Evolutionary conservation across 2,113 vertebrate genomes (phyloP).

Genomic region (Hippocampus barbouri): DNA sequence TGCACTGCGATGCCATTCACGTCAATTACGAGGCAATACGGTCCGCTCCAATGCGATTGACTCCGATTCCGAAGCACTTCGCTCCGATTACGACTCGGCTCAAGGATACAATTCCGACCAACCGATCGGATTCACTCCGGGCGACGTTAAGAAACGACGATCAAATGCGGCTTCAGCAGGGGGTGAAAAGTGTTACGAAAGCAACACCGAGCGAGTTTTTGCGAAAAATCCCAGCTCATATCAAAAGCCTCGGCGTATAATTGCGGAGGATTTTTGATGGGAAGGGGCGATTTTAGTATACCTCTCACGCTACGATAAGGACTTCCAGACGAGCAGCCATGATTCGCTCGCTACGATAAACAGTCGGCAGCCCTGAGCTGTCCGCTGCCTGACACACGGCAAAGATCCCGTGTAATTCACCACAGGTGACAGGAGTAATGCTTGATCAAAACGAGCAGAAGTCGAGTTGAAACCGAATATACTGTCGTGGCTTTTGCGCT

Average conservation of each 20-base stretch:
- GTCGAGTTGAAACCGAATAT: neutral
- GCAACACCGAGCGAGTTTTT: neutral
- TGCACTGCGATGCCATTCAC: too few species aligned
- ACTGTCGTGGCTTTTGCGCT: too few species aligned
- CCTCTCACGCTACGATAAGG: slow-evolving; percentile 33
- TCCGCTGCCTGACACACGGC: slow-evolving; percentile 24
- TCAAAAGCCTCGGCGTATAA: neutral
- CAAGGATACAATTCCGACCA: too few species aligned
- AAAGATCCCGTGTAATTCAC: slow-evolving; percentile 17
- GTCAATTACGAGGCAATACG: too few species aligned
- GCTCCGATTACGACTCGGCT: too few species aligned
- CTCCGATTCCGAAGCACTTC: too few species aligned
- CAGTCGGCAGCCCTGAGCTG: slow-evolving; percentile 16
- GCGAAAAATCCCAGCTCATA: neutral
- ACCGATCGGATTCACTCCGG: too few species aligned
- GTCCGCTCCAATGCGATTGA: too few species aligned
- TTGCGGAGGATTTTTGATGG: slow-evolving; percentile 9
- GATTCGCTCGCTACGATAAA: slow-evolving; percentile 23
- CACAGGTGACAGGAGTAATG: slow-evolving; percentile 17
- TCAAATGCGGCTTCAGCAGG: neutral
- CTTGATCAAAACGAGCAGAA: slow-evolving; percentile 5
- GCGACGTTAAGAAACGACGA: too few species aligned
- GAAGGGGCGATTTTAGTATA: slow-evolving; percentile 17
- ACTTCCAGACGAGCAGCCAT: slow-evolving; percentile 27
- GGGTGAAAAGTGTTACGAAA: neutral